Evolutionary conservation across 2,113 vertebrate species (phyloP).

Genomic region (Athene cunicularia): DNA sequence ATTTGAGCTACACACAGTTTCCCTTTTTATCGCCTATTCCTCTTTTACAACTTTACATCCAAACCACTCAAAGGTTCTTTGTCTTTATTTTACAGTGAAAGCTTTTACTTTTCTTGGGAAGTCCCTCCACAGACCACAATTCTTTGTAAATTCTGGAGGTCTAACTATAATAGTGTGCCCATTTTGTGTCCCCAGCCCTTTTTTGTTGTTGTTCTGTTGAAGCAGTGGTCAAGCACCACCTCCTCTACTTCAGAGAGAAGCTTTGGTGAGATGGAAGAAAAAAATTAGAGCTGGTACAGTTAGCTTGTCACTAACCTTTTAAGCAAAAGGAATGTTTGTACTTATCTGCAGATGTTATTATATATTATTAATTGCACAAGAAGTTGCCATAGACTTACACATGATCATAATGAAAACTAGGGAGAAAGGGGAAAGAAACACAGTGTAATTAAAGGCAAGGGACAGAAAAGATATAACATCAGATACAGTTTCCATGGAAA

Average conservation of each 20-base stretch:
- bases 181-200: neutral
- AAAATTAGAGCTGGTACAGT: neutral
- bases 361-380: neutral
- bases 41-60: neutral
- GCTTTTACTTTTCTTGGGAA: neutral
- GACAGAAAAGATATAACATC: neutral
- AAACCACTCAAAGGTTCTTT: neutral
- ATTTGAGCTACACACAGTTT: neutral
- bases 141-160: neutral
- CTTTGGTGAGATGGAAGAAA: neutral
- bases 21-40: neutral
- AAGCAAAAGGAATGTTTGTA: neutral
- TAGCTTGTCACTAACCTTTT: neutral
- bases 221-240: neutral
- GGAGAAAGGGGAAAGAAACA: neutral
- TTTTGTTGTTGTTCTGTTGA: neutral
- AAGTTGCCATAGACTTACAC: neutral
- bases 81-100: neutral
- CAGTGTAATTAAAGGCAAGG: neutral
- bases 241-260: neutral
- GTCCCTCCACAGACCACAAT: neutral
- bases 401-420: neutral
- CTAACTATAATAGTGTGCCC: neutral
- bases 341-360: neutral
- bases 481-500: conserved; percentile 21